Conservation (phyloP, 1,140 invertebrate genomes). For the Asbolus verrucosus region DNA sequence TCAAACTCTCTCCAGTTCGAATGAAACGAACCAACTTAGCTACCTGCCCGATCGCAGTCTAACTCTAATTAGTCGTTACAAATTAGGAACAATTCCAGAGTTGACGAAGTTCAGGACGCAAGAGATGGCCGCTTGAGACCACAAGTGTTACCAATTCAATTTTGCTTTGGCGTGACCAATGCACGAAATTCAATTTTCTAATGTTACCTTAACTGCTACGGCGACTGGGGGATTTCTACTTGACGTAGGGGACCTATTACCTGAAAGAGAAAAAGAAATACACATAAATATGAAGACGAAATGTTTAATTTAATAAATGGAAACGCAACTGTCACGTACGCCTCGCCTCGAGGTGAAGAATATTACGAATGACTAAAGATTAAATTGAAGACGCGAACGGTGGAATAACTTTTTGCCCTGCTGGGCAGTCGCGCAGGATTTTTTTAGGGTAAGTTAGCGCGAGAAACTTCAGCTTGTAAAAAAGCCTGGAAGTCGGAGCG, state of each 20-base stretch:
- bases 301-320: slow-evolving; percentile 3
- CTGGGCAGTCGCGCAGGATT: too few relatives aligned
- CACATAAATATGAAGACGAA: neutral
- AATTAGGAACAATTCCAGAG: slow-evolving; percentile 49
- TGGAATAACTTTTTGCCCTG: too few relatives aligned
- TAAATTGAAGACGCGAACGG: neutral
- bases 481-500: too few relatives aligned
- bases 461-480: too few relatives aligned
- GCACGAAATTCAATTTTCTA: slow-evolving; percentile 41
- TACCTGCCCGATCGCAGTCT: slow-evolving; percentile 5
- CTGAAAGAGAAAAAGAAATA: slow-evolving; percentile 12
- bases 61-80: slow-evolving; percentile 51
- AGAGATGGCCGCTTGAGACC: slow-evolving; percentile 32
- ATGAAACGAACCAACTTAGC: slow-evolving; percentile 21
- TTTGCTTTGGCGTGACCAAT: slow-evolving; percentile 38
- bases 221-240: neutral
- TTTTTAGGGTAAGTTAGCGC: too few relatives aligned
- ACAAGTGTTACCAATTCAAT: slow-evolving; percentile 29
- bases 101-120: slow-evolving; percentile 40
- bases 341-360: neutral
- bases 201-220: slow-evolving; percentile 21
- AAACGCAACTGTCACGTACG: neutral
- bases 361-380: neutral
- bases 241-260: slow-evolving; percentile 2
- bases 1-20: neutral